Evolutionary conservation across 2,797 vertebrate genomes (phyloP).

Genomic region (Rhincodon typus): DNA sequence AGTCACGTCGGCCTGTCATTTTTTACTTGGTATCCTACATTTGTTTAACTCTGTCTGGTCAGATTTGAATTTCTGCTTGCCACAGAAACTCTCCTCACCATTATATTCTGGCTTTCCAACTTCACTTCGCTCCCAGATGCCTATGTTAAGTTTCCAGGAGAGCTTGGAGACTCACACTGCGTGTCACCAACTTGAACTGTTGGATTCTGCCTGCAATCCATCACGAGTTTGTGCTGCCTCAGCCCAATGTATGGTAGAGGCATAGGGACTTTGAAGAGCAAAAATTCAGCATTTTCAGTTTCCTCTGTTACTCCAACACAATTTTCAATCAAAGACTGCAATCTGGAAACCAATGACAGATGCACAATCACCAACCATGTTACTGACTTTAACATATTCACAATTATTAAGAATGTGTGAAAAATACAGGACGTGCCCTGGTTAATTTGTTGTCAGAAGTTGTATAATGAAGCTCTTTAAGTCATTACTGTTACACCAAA

Average conservation of each 20-base stretch:
- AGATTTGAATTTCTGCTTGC: constrained; percentile 70
- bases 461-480: no score
- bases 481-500: no score
- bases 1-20: constrained; percentile 67
- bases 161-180: constrained; percentile 44
- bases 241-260: constrained; percentile 56
- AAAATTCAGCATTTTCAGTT: not conserved
- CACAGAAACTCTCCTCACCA: constrained; percentile 73
- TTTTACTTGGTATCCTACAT: constrained; percentile 66
- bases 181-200: constrained; percentile 55
- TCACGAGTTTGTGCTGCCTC: constrained; percentile 81
- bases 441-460: not conserved
- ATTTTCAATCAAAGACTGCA: not conserved
- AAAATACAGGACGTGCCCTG: not conserved
- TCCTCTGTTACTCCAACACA: not conserved
- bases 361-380: no score
- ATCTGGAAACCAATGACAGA: not conserved
- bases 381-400: not conserved
- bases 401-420: not conserved
- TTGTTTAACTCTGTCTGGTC: constrained; percentile 74
- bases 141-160: constrained; percentile 25
- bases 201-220: no score
- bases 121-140: constrained; percentile 58
- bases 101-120: constrained; percentile 74
- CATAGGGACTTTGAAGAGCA: constrained; percentile 35